phyloP scores from a whole-genome alignment of 2,888 invertebrate genomes.

The Leptothorax acervorum region DNA sequence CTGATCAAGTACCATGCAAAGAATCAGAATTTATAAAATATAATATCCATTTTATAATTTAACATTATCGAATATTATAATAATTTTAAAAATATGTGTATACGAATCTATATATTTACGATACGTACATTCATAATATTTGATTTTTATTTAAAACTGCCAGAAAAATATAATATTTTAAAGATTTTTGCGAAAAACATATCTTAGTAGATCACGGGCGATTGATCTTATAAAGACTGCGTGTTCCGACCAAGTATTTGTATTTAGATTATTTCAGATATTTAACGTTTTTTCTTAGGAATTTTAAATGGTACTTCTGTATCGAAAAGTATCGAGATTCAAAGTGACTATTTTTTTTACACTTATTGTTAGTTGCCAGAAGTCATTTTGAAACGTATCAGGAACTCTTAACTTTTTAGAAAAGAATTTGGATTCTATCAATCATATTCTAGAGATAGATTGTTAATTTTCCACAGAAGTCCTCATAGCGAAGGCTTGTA shows the following conservation, averaged over 20 bases:
- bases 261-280: slow-evolving; percentile 4
- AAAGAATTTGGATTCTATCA: not conserved
- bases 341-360: not conserved
- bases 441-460: not conserved
- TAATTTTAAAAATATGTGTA: no score
- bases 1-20: no score
- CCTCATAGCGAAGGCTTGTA: not conserved
- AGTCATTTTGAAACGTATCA: not conserved
- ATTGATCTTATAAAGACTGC: no score
- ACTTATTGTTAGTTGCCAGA: not conserved
- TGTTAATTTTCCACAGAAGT: not conserved
- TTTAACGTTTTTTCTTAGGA: not conserved
- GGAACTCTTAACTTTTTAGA: not conserved
- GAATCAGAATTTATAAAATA: no score
- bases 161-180: no score
- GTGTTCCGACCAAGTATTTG: not conserved
- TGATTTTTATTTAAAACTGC: no score
- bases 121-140: no score
- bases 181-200: no score
- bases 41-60: no score
- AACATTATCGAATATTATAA: no score
- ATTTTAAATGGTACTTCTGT: not conserved
- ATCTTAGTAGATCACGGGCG: no score
- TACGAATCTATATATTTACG: no score
- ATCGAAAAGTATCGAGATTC: not conserved